Conservation (phyloP, 64 coral and sea anemone genomes). For the Pocillopora verrucosa region DNA sequence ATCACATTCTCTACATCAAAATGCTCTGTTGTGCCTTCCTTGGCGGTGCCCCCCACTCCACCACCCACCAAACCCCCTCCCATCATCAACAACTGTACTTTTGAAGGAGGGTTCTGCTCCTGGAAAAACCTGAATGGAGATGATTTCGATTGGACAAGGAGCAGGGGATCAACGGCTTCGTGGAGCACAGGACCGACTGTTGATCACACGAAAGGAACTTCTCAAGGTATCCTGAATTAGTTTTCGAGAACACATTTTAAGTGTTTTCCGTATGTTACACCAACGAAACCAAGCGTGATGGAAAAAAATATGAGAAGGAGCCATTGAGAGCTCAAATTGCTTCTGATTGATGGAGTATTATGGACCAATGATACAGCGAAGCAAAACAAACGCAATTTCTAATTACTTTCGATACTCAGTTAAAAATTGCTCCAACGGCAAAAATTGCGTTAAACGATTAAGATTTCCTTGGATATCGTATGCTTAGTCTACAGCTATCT, state of each 20-base stretch:
- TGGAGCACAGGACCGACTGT: slow-evolving; percentile 54
- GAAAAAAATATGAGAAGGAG: too few relatives aligned
- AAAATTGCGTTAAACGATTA: too few relatives aligned
- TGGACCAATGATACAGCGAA: too few relatives aligned
- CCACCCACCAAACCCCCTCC: slow-evolving; percentile 83
- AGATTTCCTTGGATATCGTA: too few relatives aligned
- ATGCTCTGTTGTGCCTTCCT: slow-evolving; percentile 77
- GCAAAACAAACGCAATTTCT: too few relatives aligned
- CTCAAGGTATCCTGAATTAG: slow-evolving; percentile 38
- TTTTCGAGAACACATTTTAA: not conserved
- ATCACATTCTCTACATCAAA: slow-evolving; percentile 64
- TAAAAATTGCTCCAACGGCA: too few relatives aligned
- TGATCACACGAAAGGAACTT: slow-evolving; percentile 73
- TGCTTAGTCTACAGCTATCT: too few relatives aligned
- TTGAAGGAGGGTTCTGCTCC: slow-evolving; percentile 78
- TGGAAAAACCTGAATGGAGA: slow-evolving; percentile 74
- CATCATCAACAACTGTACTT: slow-evolving; percentile 90
- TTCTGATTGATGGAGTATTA: too few relatives aligned
- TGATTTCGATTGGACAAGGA: slow-evolving; percentile 78
- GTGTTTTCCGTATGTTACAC: too few relatives aligned
- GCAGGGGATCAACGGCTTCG: slow-evolving; percentile 42
- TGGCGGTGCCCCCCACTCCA: slow-evolving; percentile 76
- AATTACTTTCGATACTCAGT: too few relatives aligned
- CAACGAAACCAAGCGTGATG: too few relatives aligned
- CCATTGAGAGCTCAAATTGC: too few relatives aligned